Percentiles rank a stretch among this genome's conserved stretches.
phyloP scores from a whole-genome alignment of 2,797 vertebrate species.

The Salmo trutta region DNA sequence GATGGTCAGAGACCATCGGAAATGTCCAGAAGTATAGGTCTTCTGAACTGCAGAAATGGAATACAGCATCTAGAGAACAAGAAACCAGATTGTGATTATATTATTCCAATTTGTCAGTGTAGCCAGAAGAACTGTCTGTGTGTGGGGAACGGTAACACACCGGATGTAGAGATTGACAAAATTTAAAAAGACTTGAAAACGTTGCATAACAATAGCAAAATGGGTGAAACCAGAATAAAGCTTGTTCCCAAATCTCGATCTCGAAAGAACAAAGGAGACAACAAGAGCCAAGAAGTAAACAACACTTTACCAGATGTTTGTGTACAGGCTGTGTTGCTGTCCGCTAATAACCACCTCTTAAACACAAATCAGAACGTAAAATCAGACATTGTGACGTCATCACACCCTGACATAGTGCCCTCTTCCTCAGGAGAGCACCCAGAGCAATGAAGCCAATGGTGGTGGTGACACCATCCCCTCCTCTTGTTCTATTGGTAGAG shows the following conservation, averaged over 20 bases:
- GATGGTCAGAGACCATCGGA: slow-evolving; percentile 42
- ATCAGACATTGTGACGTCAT: too few species aligned
- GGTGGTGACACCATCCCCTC: slow-evolving; percentile 34
- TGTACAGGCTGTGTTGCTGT: neutral
- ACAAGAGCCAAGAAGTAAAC: neutral
- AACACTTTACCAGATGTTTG: slow-evolving; percentile 3
- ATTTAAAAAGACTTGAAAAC: slow-evolving; percentile 42
- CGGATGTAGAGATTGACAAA: slow-evolving; percentile 63
- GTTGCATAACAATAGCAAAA: slow-evolving; percentile 68
- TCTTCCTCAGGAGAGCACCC: too few species aligned
- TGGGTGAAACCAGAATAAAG: slow-evolving; percentile 44
- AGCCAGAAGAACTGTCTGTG: slow-evolving; percentile 74
- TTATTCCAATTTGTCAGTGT: slow-evolving; percentile 83
- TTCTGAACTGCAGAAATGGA: slow-evolving; percentile 78
- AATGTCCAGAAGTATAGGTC: slow-evolving; percentile 52
- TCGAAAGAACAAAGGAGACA: slow-evolving; percentile 5
- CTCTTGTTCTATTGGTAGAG: slow-evolving; percentile 3
- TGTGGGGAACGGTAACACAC: slow-evolving; percentile 60
- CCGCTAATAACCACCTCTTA: slow-evolving; percentile 1
- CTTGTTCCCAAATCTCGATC: slow-evolving; percentile 27
- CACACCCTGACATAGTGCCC: too few species aligned
- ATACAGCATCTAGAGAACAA: neutral
- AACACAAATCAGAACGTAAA: neutral
- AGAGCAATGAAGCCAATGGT: too few species aligned
- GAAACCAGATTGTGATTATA: slow-evolving; percentile 70